phyloP scores from a whole-genome alignment of 2,113 vertebrate genomes.

The Suricata suricatta region DNA sequence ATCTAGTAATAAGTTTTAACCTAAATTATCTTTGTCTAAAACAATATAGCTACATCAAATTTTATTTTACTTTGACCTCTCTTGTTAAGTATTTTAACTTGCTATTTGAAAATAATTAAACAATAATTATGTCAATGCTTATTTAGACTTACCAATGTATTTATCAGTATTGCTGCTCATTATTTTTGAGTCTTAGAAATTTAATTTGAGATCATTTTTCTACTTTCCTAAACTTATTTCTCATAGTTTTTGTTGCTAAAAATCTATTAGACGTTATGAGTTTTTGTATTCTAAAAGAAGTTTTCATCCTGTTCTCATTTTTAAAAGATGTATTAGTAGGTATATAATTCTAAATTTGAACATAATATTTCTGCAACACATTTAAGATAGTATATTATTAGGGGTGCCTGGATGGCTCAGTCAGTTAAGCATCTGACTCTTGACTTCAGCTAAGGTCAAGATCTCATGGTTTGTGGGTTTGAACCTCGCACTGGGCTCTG shows the following conservation, averaged over 20 bases:
- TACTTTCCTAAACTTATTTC: background rate
- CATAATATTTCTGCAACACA: background rate
- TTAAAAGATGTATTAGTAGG: background rate
- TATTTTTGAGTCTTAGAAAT: background rate
- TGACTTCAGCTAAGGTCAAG: no score
- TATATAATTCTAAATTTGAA: background rate
- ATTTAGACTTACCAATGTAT: background rate
- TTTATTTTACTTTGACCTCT: conserved; percentile 15
- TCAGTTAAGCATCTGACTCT: no score
- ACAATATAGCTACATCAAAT: background rate
- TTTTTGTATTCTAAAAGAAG: background rate
- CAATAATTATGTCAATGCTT: background rate
- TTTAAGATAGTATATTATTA: background rate
- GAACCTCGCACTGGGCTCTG: no score
- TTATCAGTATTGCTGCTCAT: background rate
- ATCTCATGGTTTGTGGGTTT: no score
- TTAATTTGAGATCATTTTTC: background rate
- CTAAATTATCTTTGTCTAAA: background rate
- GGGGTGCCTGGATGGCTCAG: no score
- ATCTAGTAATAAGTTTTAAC: background rate
- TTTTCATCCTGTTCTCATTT: background rate
- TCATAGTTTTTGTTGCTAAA: background rate
- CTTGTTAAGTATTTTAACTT: background rate
- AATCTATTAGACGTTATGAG: background rate
- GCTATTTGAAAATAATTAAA: background rate